These are phyloP conservation scores for Rhopilema esculentum DNA, from an alignment of 30 jellyfish, hydroid and myxozoan genomes.

Conservation along the genomic window DNA sequence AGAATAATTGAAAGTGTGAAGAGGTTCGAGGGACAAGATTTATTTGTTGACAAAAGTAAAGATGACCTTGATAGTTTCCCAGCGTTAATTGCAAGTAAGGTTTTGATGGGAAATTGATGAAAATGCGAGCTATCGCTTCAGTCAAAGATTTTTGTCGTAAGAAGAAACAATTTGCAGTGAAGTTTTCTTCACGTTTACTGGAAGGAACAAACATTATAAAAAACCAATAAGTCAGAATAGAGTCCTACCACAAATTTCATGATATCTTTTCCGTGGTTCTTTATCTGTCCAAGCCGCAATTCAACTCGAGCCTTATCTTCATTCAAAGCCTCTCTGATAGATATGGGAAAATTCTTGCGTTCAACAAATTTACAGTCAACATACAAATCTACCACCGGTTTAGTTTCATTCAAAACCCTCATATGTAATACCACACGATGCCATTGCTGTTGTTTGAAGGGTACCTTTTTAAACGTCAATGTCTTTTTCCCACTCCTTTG, in stretches of 20 bases:
- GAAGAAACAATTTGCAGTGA: too few species aligned
- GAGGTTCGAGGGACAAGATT: too few species aligned
- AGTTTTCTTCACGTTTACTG: too few species aligned
- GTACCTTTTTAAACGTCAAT: slow-evolving; percentile 77
- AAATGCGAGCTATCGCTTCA: too few species aligned
- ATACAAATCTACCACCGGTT: slow-evolving; percentile 82
- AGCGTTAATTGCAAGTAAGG: too few species aligned
- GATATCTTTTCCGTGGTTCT: slow-evolving; percentile 75
- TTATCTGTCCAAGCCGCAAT: slow-evolving; percentile 83
- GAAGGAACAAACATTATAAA: too few species aligned
- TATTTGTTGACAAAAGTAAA: too few species aligned
- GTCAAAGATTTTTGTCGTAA: too few species aligned
- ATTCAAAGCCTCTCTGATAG: slow-evolving; percentile 60
- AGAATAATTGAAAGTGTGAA: too few species aligned
- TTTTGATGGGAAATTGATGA: too few species aligned
- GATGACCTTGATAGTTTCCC: too few species aligned
- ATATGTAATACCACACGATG: slow-evolving; percentile 86
- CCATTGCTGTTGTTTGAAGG: slow-evolving; percentile 89
- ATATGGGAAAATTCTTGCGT: slow-evolving; percentile 62
- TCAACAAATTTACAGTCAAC: slow-evolving; percentile 88
- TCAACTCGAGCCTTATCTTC: slow-evolving; percentile 78
- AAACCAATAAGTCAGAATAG: too few species aligned
- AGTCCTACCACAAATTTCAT: slow-evolving; percentile 89
- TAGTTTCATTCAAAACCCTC: slow-evolving; percentile 54
- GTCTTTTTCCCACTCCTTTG: slow-evolving; percentile 58